Percentiles rank a stretch among this genome's conserved stretches.
Evolutionary conservation across 2,113 vertebrate genomes (phyloP).

Genomic region (Origma solitaria): DNA sequence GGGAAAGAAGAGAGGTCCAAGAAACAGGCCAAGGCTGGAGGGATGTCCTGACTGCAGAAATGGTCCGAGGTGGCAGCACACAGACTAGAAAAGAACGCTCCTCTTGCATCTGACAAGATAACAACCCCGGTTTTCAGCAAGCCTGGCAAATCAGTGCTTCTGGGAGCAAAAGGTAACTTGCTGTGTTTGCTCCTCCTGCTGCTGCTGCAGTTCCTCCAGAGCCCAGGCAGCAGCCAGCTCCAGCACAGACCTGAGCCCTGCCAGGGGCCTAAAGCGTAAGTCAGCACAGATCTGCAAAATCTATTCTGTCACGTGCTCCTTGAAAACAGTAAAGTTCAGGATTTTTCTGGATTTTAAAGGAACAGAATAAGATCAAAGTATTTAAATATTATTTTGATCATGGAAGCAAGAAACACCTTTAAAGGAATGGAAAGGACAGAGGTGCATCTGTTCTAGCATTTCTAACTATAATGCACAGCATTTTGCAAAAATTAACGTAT

Average conservation of each 20-base stretch:
- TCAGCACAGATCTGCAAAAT: neutral
- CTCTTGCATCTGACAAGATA: neutral
- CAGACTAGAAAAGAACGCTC: neutral
- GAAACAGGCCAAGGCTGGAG: neutral
- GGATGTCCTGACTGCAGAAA: neutral
- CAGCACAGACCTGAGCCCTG: neutral
- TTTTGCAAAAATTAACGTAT: neutral
- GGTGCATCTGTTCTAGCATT: neutral
- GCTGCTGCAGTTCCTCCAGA: neutral
- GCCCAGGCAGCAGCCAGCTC: neutral
- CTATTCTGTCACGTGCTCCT: rapidly evolving
- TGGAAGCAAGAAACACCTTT: neutral
- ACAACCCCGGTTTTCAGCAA: neutral
- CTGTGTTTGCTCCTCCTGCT: neutral
- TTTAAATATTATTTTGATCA: neutral
- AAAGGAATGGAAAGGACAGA: neutral
- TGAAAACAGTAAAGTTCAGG: neutral
- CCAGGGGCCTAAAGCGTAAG: neutral
- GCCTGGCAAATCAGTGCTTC: neutral
- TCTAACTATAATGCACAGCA: neutral
- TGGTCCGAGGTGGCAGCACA: neutral
- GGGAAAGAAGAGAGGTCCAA: neutral
- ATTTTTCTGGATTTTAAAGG: neutral
- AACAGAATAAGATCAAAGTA: neutral
- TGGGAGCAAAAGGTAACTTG: neutral